Base-by-base conservation (phyloP, 1,140 invertebrate species). In the Scaptomyza pallida region DNA sequence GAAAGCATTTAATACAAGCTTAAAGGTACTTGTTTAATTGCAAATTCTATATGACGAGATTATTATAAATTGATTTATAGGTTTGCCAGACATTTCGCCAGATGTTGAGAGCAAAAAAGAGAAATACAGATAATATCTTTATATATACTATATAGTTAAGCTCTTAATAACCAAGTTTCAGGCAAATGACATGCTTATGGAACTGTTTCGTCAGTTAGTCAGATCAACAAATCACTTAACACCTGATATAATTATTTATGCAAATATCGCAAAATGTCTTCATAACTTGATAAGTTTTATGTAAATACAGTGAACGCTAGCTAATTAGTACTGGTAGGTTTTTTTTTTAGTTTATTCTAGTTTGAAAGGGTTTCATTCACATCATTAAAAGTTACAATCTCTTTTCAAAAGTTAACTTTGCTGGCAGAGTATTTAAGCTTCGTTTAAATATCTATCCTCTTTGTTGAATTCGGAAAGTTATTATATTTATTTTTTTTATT, bases 21-120 rank as follows among this genome's bases (percentile, higher is more conserved):
- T 10, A 30, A 52, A 33, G 40, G 12, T 37, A 13, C 21, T 30
- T 33, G 30, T 65, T 71, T 51, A 71, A 65, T 57, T 71, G 52
- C 51, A 60, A 70, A 64, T 65, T 64, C 57, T 65, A n/a, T 30
- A 57, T 71, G 45, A 51, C 37, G 15, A n/a, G n/a, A n/a, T 16
- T n/a, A 48, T 33, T 50, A 56, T 33, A n/a, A 43, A 41, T 55
- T 56, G 43, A 50, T 54, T 30, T 21, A 40, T 62, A 6, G 48
- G 26, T 47, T 51, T 44, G 50, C n/a, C n/a, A n/a, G n/a, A n/a
- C n/a, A n/a, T n/a, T n/a, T n/a, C 54, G 9, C 45, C 17, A 17
- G 2, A 16, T 43, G 23, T 6, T 30, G 26, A 30, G 5, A 30
- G 26, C 2, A 1, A 30, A 0, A 30, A 9, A 30, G 26, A 30